Evolutionary conservation across 2,797 vertebrate genomes (phyloP), one percentile per base, ranked within the genome.

Genomic region (Rhodeus uyekii): DNA sequence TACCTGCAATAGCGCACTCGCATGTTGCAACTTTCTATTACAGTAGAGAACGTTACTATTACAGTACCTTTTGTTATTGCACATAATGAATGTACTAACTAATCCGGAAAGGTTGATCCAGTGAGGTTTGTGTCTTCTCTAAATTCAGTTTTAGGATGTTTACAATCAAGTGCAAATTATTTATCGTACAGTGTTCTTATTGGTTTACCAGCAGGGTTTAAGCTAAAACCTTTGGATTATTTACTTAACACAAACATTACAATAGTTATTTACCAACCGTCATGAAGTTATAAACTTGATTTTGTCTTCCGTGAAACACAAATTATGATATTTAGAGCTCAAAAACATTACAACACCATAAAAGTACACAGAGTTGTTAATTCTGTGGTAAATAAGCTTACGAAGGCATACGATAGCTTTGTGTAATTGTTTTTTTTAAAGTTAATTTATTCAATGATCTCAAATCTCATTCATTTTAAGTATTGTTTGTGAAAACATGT

Each of bases 31-130:
- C 50, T 18, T 63, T 63, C 39, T 72, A 32, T 50, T 34, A 50
- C 29, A 50, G 1, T 74, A 74, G 34, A 74, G 8, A 2, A 74
- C 34, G 2, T 74, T 75, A 29, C 22, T 9, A 27, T 64, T 38
- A 77, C 27, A 14, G 44, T 73, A 38, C 6, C 27, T 6, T 80
- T 71, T 24, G 27, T 71, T 73, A 64, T 27, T 64, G 69, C 42
- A 53, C 60, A 73, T 63, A 81, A 65, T 53, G 12, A 74, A 64
- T 81, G 55, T 39, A 65, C 46, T 39, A 53, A 39, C 55, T 78
- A 67, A 64, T 67, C 61, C 9, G 1, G 18, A 32, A 46, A 44
- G 12, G 27, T 76, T 3, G 0, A 60, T 75, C 13, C 0, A 7
- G n/a, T 27, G n/a, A 29, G 58, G 58, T 34, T 80, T 44, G 50